A percentile compares a stretch with the other conserved stretches of the same genome.
Evolutionary conservation across 2,797 vertebrate species (phyloP).

Genomic region (Hafferia zeledoni): DNA sequence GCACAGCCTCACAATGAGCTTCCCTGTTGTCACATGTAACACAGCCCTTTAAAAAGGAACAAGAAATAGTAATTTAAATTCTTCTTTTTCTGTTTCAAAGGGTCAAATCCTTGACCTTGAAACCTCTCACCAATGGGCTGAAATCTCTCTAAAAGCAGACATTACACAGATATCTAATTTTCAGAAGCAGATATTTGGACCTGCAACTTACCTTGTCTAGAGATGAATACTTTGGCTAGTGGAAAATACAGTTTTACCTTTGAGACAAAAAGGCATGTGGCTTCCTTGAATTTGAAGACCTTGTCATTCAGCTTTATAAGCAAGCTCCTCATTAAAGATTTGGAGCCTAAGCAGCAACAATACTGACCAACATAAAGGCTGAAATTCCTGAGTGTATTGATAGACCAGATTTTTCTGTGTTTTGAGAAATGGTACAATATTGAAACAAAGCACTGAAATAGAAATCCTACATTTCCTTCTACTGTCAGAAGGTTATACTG

Average conservation of each 20-base stretch:
- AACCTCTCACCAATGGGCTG: not conserved
- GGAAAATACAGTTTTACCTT: not conserved
- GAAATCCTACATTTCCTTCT: not conserved
- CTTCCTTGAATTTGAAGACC: not conserved
- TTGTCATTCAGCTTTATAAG: not conserved
- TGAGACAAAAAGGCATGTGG: not conserved
- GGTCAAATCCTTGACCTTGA: not conserved
- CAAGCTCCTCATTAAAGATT: not conserved
- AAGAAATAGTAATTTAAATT: not conserved
- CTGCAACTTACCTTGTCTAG: not conserved
- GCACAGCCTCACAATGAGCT: not conserved
- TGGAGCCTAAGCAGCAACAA: not conserved
- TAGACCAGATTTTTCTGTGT: not conserved
- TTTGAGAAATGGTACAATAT: not conserved
- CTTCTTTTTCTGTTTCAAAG: not conserved
- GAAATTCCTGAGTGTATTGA: accelerated
- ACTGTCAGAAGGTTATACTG: not conserved
- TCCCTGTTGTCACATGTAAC: not conserved
- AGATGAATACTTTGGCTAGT: not conserved
- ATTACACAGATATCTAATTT: not conserved
- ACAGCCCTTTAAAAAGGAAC: constrained; percentile 66
- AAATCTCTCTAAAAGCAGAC: not conserved
- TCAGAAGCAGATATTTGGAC: not conserved
- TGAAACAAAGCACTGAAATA: not conserved
- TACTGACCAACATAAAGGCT: not conserved